These are phyloP conservation scores for Wasmannia auropunctata DNA, from an alignment of 1,140 invertebrate species.

Conservation along the genomic window DNA sequence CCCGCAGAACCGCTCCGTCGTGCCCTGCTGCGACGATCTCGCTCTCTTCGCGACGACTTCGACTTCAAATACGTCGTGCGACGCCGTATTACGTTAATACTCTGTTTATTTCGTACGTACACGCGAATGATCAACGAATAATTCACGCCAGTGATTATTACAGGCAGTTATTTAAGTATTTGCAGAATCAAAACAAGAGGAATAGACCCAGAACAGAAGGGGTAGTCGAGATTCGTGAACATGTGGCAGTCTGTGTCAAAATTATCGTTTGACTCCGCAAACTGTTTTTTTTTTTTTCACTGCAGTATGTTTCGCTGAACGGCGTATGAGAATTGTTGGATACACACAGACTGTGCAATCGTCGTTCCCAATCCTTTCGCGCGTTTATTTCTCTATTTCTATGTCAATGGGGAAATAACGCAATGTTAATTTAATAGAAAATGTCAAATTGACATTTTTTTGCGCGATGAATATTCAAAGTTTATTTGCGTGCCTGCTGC, in stretches of 20 bases:
- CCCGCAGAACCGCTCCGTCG: background rate
- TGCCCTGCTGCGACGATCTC: background rate
- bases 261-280: background rate
- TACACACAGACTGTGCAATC: background rate
- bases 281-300: background rate
- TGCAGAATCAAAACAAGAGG: background rate
- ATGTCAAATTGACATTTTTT: background rate
- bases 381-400: background rate
- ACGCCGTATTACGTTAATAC: background rate
- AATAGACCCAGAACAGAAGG: background rate
- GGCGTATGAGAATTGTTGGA: background rate
- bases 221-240: background rate
- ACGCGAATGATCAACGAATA: background rate
- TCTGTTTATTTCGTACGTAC: background rate
- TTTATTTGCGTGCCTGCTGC: background rate
- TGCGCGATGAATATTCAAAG: background rate
- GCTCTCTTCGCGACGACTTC: background rate
- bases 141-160: background rate
- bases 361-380: background rate
- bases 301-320: background rate
- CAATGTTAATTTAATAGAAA: background rate
- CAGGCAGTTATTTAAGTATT: conserved; percentile 5
- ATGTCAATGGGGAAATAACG: background rate
- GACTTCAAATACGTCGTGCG: background rate
- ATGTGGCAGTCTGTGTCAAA: background rate